Evolutionary conservation across 2,797 vertebrate species (phyloP), one percentile per base, ranked within the genome.

Genomic region (Apogon talboti): DNA sequence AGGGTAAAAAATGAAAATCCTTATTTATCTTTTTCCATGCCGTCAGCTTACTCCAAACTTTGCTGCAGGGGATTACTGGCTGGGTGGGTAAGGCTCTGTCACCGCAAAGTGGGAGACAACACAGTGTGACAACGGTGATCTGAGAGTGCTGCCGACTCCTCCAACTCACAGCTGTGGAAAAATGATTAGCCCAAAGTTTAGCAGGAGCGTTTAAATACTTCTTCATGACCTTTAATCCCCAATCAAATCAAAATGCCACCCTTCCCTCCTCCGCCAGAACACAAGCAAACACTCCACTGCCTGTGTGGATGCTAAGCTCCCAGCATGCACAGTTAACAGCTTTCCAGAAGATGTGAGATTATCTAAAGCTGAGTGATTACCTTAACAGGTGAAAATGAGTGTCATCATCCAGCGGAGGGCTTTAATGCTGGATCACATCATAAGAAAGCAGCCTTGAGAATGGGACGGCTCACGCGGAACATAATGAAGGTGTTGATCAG

Each of bases 21-120:
- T 82, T 88, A 88, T 93, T 92, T 92, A 92, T 92, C 89, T 89
- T 87, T 87, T 91, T 89, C 84, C 53, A 69, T 90, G 82, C 83
- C 76, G 81, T 92, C 90, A 91, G 83, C 85, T 91, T 87, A 83
- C 87, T 74, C 62, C 72, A 75, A 87, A 89, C 82, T 87, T 87
- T 83, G 76, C 85, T 84, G 82, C 79, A 74, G 74, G 73, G 88
- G 88, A 91, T 92, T 92, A 91, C 72, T 41, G 74, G 73, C 73
- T 83, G 81, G 82, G 70, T 71, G 84, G 81, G 83, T 82, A 81
- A 81, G 78, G 72, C 82, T 76, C 86, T 82, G 81, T 84, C 87
- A 85, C 76, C 16, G 37, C 66, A 43, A 51, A 83, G 79, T 83
- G 77, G 81, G 76, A 85, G 88, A 90, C 84, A 87, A 87, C 77